Percentiles rank a stretch among this genome's conserved stretches.
phyloP scores from a whole-genome alignment of 2,797 vertebrate species.

The Phrynocephalus forsythii region DNA sequence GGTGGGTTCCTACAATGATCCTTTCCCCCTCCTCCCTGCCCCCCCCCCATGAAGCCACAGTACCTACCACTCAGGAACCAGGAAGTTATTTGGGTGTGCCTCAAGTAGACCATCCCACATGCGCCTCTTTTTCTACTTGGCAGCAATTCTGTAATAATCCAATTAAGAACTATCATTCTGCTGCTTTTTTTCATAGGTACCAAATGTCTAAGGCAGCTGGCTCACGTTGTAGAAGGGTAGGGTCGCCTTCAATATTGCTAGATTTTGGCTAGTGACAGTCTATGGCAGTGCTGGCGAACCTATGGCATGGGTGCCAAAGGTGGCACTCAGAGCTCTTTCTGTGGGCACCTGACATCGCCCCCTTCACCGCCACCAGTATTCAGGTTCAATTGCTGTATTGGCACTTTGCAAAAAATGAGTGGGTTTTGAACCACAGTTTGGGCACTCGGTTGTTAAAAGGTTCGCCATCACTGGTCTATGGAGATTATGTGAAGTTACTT shows the following conservation, averaged over 20 bases:
- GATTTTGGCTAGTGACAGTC: neutral
- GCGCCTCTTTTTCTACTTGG: neutral
- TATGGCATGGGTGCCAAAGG: too few species aligned
- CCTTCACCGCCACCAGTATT: too few species aligned
- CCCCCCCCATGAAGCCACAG: neutral
- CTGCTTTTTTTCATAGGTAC: neutral
- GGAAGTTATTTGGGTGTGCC: neutral
- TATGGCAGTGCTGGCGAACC: too few species aligned
- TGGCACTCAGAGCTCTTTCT: too few species aligned
- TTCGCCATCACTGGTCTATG: neutral
- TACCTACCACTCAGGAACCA: neutral
- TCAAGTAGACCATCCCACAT: neutral
- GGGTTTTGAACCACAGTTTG: too few species aligned
- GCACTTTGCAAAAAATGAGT: too few species aligned
- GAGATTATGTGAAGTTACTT: neutral
- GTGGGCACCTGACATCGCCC: too few species aligned
- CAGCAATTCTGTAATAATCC: neutral
- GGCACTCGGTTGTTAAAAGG: too few species aligned
- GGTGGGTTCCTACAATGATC: neutral
- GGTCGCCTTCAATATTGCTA: neutral
- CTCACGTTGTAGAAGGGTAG: neutral
- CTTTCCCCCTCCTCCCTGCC: too few species aligned
- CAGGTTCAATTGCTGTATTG: too few species aligned
- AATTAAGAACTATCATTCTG: neutral
- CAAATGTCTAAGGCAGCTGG: neutral